These are phyloP conservation scores for Drosophila phalerata DNA, from an alignment of 2,888 invertebrate species.

Conservation along the genomic window DNA sequence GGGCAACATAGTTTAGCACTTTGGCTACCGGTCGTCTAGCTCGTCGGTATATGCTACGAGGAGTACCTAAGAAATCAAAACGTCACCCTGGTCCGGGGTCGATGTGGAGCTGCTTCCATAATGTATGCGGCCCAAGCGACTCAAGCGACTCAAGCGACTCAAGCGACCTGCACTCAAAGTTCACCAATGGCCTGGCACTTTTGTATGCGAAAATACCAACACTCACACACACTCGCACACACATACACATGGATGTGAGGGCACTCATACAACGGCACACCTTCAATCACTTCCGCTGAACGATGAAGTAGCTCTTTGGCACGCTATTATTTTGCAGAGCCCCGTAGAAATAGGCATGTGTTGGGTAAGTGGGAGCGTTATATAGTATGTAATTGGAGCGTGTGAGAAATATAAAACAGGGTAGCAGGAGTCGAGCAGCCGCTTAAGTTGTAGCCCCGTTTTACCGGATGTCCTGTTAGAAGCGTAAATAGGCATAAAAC, in stretches of 20 bases:
- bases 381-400: constrained; percentile 83
- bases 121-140: constrained; percentile 39
- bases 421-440: constrained; percentile 45
- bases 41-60: constrained; percentile 17
- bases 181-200: constrained; percentile 64
- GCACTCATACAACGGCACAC: constrained; percentile 64
- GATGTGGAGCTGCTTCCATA: constrained; percentile 29
- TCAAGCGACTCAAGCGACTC: constrained; percentile 54
- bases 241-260: constrained; percentile 15
- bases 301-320: constrained; percentile 85
- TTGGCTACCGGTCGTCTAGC: constrained; percentile 62
- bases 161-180: constrained; percentile 79
- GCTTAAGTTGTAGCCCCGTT: constrained; percentile 72
- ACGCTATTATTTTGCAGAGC: constrained; percentile 83
- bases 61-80: constrained; percentile 68
- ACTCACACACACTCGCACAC: constrained; percentile 26
- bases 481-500: constrained; percentile 82
- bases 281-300: constrained; percentile 85
- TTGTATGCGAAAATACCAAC: constrained; percentile 72
- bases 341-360: constrained; percentile 6
- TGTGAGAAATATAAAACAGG: constrained; percentile 83
- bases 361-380: constrained; percentile 20
- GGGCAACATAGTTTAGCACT: constrained; percentile 84
- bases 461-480: constrained; percentile 79
- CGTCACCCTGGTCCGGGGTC: constrained; percentile 20